Base-by-base conservation (phyloP, 2,888 invertebrate genomes). In the Luperina testacea region DNA sequence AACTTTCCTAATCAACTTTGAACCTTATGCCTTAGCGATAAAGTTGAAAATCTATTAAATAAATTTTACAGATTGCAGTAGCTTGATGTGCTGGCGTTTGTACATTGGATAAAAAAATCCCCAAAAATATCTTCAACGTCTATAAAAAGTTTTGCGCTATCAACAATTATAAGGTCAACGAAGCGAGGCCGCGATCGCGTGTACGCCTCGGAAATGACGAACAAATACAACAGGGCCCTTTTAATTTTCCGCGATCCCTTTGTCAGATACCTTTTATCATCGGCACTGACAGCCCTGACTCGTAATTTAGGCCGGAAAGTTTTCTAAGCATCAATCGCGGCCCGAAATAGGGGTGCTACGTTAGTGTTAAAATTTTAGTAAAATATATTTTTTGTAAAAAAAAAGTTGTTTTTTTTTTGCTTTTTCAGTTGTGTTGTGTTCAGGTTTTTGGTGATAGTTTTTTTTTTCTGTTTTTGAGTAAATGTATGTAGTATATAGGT, bases 211-310 rank as follows among this genome's bases (percentile, higher is more conserved):
- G 92, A 94, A 92, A 90, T 90, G 90, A 88, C 89, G 87, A 90
- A 90, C 90, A 91, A 91, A 92, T 91, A 90, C 88, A 89, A 87
- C 84, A 76, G 82, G 53, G 86, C 86, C 89, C 90, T 90, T 92
- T 93, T 92, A 92, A 92, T 93, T 93, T 89, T 85, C 89, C 78
- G 76, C 85, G 82, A 90, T 90, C 84, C 84, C 83, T 89, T 87
- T 90, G 91, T 87, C 90, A 87, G 88, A 83, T 87, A 79, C 87
- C 90, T 92, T 92, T 91, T 91, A 90, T 87, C 88, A 89, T 88
- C 82, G 82, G 82, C 77, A 86, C 88, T 89, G 91, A 89, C 90
- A 90, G 89, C 88, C 85, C 87, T 89, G 86, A 85, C 86, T 89
- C 75, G 85, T 86, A 82, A 88, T 89, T 87, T 83, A 76, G 86